Percentiles rank a stretch among this genome's conserved stretches.
Conservation (phyloP, 2,797 vertebrate genomes). For the Sphenodon punctatus region DNA sequence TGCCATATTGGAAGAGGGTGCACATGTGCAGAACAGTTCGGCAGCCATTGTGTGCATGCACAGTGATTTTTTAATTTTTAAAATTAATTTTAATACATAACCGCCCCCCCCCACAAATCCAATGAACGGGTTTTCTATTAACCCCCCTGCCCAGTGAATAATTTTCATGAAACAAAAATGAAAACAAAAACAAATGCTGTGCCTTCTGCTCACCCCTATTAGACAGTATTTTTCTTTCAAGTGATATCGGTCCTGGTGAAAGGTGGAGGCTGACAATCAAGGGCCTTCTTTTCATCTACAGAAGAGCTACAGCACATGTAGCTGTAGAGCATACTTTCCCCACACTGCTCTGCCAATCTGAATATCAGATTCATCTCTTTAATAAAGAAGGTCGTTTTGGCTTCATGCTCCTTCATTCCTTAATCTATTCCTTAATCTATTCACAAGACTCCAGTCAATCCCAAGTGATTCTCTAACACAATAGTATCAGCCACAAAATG, state of each 20-base stretch:
- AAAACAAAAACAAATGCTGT: too few species aligned
- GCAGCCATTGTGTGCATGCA: too few species aligned
- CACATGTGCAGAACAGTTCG: too few species aligned
- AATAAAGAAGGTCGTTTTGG: not conserved
- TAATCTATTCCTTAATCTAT: not conserved
- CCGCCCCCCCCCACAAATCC: too few species aligned
- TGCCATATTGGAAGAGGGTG: too few species aligned
- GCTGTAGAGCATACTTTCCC: not conserved
- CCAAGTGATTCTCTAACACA: not conserved
- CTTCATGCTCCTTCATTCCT: not conserved
- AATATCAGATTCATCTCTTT: not conserved
- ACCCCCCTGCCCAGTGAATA: too few species aligned
- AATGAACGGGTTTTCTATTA: too few species aligned
- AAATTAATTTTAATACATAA: too few species aligned
- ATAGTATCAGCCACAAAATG: conserved; percentile 13
- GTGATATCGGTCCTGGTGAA: not conserved
- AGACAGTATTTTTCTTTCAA: too few species aligned
- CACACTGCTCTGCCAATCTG: not conserved
- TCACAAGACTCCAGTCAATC: not conserved
- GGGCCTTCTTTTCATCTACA: not conserved
- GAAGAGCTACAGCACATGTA: not conserved
- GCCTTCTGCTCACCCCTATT: too few species aligned
- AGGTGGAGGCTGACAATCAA: not conserved
- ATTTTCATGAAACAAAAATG: too few species aligned
- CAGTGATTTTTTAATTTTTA: too few species aligned